phyloP scores from a whole-genome alignment of 2,113 vertebrate species.

The Platysteira castanea region DNA sequence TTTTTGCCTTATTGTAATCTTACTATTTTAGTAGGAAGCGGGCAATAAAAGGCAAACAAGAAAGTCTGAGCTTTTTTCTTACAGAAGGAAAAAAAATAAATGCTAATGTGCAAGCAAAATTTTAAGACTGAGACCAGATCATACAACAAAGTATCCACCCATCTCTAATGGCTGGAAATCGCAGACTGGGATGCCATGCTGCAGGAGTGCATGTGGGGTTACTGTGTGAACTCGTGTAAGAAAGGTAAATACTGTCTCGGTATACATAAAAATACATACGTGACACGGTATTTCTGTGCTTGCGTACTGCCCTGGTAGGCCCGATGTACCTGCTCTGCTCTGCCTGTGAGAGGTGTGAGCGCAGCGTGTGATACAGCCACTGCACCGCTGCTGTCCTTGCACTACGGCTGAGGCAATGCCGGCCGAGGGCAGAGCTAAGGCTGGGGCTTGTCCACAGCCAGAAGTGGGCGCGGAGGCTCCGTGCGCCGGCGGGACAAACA shows the following conservation, averaged over 20 bases:
- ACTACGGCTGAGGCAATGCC: fast-evolving
- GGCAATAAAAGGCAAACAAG: neutral
- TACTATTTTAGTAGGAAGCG: neutral
- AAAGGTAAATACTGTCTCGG: neutral
- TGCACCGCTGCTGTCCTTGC: fast-evolving
- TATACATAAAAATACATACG: no score
- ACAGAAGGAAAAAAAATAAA: neutral
- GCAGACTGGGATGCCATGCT: neutral
- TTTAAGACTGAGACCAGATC: neutral
- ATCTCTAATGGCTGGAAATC: neutral
- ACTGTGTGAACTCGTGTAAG: neutral
- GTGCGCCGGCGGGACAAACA: fast-evolving
- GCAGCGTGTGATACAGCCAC: fast-evolving
- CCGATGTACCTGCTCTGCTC: no score
- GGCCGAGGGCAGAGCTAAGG: neutral
- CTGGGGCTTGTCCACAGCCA: neutral
- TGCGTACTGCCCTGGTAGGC: neutral
- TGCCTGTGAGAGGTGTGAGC: neutral
- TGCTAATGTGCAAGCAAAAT: neutral
- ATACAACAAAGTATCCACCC: neutral
- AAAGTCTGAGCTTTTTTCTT: neutral
- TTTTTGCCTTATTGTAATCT: neutral
- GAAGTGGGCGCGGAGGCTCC: fast-evolving
- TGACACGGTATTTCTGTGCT: neutral
- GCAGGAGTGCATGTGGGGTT: neutral